Percentiles rank a stretch among this genome's conserved stretches.
Conservation (phyloP, 1,140 invertebrate genomes). For the Mya arenaria region DNA sequence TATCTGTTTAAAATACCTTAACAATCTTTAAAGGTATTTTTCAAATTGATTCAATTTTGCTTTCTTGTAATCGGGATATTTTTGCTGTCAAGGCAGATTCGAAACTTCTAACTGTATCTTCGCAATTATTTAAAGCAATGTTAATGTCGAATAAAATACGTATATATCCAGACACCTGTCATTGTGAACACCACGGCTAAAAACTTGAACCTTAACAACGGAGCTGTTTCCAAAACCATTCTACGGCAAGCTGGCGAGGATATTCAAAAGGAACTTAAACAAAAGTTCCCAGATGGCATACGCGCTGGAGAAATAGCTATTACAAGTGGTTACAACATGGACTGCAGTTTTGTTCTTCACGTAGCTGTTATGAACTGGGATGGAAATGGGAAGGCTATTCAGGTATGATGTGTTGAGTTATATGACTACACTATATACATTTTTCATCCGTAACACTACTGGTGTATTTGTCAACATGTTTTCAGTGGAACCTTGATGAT, state of each 20-base stretch:
- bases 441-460: background rate
- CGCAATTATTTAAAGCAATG: no score
- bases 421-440: background rate
- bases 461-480: background rate
- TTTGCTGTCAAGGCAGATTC: no score
- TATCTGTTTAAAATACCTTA: no score
- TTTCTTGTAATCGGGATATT: no score
- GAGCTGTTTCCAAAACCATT: slow-evolving; percentile 54
- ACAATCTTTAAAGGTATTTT: no score
- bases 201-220: slow-evolving; percentile 53
- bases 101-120: no score
- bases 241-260: slow-evolving; percentile 41
- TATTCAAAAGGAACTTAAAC: slow-evolving; percentile 49
- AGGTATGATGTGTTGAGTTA: background rate
- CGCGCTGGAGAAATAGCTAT: slow-evolving; percentile 46
- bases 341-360: slow-evolving; percentile 37
- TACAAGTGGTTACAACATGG: slow-evolving; percentile 14
- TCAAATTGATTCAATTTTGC: no score
- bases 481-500: background rate
- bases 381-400: no score
- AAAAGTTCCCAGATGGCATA: slow-evolving; percentile 35
- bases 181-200: slow-evolving; percentile 58
- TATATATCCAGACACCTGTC: slow-evolving; percentile 64
- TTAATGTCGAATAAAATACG: no score
- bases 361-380: slow-evolving; percentile 28